These are phyloP conservation scores for Scylla paramamosain DNA, from an alignment of 1,140 invertebrate genomes.

Conservation along the genomic window DNA sequence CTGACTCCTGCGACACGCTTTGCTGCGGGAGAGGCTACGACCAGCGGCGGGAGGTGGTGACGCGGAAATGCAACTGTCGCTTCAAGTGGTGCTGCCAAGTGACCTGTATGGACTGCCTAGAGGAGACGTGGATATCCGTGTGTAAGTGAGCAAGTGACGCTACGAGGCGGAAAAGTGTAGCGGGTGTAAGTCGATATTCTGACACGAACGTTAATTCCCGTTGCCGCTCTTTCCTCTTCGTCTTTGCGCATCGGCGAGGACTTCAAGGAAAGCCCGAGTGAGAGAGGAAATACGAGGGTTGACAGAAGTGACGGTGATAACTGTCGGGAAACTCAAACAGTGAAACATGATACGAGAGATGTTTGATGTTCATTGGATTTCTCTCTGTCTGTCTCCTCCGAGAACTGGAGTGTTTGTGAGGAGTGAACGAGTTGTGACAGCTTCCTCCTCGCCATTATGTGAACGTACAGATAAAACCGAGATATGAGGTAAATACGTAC, in stretches of 20 bases:
- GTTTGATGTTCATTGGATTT: too few species aligned
- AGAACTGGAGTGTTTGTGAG: too few species aligned
- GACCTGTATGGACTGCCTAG: constrained; percentile 93
- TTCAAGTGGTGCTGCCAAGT: constrained; percentile 99
- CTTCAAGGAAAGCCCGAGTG: background rate
- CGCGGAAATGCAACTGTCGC: constrained; percentile 93
- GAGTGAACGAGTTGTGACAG: too few species aligned
- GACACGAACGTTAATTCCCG: background rate
- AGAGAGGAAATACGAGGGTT: background rate
- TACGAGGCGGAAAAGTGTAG: background rate
- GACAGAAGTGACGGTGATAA: too few species aligned
- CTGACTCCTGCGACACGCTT: constrained; percentile 90
- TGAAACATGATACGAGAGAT: too few species aligned
- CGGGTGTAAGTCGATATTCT: background rate
- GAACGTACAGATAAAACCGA: too few species aligned
- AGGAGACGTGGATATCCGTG: constrained; percentile 91
- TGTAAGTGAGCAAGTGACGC: constrained; percentile 83
- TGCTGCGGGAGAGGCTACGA: constrained; percentile 92
- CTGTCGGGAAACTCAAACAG: too few species aligned
- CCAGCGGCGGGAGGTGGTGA: constrained; percentile 81
- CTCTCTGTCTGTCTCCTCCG: too few species aligned
- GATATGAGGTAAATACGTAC: background rate
- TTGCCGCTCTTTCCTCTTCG: too few species aligned
- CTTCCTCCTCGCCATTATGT: too few species aligned
- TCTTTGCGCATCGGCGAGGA: too few species aligned